A percentile compares a stretch with the other conserved stretches of the same genome.
Conservation (phyloP, 2,888 invertebrate genomes). For the Cataglyphis rosenhaueri region DNA sequence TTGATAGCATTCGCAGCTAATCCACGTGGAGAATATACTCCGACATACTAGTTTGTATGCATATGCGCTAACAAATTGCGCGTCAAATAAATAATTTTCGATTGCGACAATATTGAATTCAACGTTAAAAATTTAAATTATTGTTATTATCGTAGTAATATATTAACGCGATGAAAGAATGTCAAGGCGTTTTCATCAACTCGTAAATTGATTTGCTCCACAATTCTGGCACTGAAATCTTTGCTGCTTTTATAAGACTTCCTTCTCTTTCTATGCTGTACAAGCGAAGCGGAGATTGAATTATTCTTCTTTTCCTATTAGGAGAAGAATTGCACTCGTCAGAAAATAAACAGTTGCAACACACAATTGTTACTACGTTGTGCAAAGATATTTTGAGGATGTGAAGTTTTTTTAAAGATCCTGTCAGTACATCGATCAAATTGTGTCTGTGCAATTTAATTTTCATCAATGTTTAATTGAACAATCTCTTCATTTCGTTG, state of each 20-base stretch:
- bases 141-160: neutral
- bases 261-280: constrained; percentile 3
- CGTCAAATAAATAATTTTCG: constrained; percentile 8
- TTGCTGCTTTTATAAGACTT: constrained; percentile 39
- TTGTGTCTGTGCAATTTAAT: neutral
- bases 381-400: neutral
- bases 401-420: neutral
- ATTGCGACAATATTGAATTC: neutral
- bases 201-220: constrained; percentile 35
- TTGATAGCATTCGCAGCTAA: constrained; percentile 24
- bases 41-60: neutral
- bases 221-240: constrained; percentile 43
- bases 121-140: constrained; percentile 2
- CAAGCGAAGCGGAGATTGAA: constrained; percentile 26
- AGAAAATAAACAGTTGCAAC: constrained; percentile 25
- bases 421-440: neutral
- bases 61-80: constrained; percentile 10
- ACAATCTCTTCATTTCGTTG: neutral
- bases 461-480: neutral
- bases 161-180: constrained; percentile 19
- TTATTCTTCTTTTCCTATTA: constrained; percentile 40
- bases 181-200: constrained; percentile 8
- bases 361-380: neutral
- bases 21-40: neutral
- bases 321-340: neutral